Conservation (phyloP, 1,140 invertebrate genomes). For the Listronotus oregonensis region DNA sequence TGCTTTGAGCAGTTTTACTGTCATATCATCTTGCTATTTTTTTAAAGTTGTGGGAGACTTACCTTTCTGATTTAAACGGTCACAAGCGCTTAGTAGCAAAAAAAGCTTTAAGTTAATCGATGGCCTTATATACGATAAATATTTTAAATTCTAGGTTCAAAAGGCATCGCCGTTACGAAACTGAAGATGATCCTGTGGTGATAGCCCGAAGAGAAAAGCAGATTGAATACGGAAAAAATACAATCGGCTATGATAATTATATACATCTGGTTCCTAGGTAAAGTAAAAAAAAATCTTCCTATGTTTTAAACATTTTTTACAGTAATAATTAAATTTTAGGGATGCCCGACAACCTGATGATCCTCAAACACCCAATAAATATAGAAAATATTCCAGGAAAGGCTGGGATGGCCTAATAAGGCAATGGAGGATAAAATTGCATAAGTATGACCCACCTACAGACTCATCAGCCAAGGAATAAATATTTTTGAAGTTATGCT, state of each 20-base stretch:
- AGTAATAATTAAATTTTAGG: slow-evolving; percentile 57
- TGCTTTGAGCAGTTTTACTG: too few relatives aligned
- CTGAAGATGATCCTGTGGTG: slow-evolving; percentile 75
- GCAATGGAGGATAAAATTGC: slow-evolving; percentile 84
- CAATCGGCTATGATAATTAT: slow-evolving; percentile 85
- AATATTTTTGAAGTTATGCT: too few relatives aligned
- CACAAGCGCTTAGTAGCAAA: too few relatives aligned
- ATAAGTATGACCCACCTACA: slow-evolving; percentile 71
- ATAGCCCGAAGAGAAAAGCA: slow-evolving; percentile 85
- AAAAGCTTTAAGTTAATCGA: too few relatives aligned
- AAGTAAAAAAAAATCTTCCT: slow-evolving; percentile 26
- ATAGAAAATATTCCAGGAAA: slow-evolving; percentile 83
- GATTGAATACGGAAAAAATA: slow-evolving; percentile 95
- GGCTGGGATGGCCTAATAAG: slow-evolving; percentile 89
- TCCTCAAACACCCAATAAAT: slow-evolving; percentile 87
- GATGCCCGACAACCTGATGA: slow-evolving; percentile 69
- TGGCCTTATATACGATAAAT: too few relatives aligned
- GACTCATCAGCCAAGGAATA: too few relatives aligned
- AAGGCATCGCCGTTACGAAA: slow-evolving; percentile 50
- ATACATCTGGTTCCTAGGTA: slow-evolving; percentile 70
- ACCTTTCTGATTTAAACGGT: too few relatives aligned
- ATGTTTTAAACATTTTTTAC: slow-evolving; percentile 4
- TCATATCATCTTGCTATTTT: too few relatives aligned
- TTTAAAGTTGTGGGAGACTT: too few relatives aligned
- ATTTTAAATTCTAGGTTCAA: too few relatives aligned